phyloP scores from a whole-genome alignment of 2,797 vertebrate genomes.

The Sitta carolinensis region DNA sequence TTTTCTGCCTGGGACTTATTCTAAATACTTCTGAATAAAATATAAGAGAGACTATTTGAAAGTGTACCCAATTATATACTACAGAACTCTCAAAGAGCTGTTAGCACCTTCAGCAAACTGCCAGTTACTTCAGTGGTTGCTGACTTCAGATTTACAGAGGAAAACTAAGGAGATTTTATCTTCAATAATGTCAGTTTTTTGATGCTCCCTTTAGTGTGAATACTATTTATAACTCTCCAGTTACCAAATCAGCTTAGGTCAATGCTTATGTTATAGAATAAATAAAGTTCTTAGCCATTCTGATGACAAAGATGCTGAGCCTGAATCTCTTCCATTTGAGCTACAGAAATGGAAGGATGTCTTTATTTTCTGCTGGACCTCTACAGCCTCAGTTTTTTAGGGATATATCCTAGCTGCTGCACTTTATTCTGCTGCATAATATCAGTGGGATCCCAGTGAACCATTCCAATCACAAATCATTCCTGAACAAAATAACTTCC shows the following conservation, averaged over 20 bases:
- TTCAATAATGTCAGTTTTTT: background rate
- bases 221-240: background rate
- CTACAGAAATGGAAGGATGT: background rate
- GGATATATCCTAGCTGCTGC: background rate
- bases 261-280: background rate
- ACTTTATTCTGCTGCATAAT: background rate
- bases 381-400: background rate
- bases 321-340: background rate
- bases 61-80: background rate
- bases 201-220: background rate
- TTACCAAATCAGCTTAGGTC: background rate
- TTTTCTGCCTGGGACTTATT: background rate
- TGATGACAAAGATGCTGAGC: background rate
- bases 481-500: background rate
- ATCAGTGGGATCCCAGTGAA: background rate
- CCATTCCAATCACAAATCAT: background rate
- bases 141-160: background rate
- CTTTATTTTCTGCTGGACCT: background rate
- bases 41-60: background rate
- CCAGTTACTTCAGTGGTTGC: background rate
- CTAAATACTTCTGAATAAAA: background rate
- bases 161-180: background rate
- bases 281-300: background rate
- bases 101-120: slow-evolving; percentile 14
- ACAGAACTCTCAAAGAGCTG: background rate